phyloP scores from a whole-genome alignment of 2,888 invertebrate species.

The Chirona hameri region DNA sequence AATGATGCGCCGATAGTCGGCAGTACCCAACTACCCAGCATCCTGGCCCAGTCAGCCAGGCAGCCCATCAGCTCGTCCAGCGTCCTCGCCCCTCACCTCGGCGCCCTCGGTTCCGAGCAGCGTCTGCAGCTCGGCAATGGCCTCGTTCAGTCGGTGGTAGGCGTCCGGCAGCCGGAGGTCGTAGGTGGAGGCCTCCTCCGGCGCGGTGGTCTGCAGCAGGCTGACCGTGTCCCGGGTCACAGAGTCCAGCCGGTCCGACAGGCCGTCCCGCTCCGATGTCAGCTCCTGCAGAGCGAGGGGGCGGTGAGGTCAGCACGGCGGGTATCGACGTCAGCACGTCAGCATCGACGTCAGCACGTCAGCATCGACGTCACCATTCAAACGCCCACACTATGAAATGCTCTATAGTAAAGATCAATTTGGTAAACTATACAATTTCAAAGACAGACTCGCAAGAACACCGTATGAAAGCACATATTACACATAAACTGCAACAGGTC shows the following conservation, averaged over 20 bases:
- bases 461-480: too few relatives aligned
- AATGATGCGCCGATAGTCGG: too few relatives aligned
- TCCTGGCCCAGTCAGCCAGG: not conserved
- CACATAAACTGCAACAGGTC: too few relatives aligned
- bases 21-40: not conserved
- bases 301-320: too few relatives aligned
- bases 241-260: not conserved
- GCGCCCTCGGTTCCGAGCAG: not conserved
- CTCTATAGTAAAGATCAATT: too few relatives aligned
- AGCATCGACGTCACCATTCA: too few relatives aligned
- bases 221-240: slow-evolving; percentile 5
- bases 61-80: too few relatives aligned
- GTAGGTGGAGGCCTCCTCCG: not conserved
- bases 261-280: not conserved
- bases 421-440: too few relatives aligned
- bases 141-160: not conserved
- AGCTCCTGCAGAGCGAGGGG: not conserved
- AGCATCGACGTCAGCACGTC: too few relatives aligned
- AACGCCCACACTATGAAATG: too few relatives aligned
- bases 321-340: too few relatives aligned
- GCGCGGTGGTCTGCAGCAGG: not conserved
- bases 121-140: not conserved
- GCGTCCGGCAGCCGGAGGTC: not conserved
- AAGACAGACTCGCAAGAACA: too few relatives aligned
- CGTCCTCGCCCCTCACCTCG: not conserved